Evolutionary conservation across 1,140 invertebrate species (phyloP), one percentile per base, ranked within the genome.

Genomic region (Drosophila bocki): DNA sequence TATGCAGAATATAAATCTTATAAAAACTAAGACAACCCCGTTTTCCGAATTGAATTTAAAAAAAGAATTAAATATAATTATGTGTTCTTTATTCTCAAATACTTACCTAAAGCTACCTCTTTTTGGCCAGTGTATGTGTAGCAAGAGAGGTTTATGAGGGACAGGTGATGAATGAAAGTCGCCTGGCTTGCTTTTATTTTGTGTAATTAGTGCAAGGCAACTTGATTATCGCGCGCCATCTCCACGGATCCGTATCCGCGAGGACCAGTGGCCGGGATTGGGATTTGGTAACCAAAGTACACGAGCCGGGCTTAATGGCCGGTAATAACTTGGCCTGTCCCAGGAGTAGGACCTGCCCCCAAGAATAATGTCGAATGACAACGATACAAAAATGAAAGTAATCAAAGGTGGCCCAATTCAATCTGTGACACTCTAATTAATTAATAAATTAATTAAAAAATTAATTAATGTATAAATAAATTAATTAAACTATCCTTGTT

Each of bases 121-220:
- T 51, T 54, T 8, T 5, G 19, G 3, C 2, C 33, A 54, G 53
- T 56, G 53, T 26, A 39, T 26, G n/a, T 32, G 26, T 4, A 32
- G 45, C 33, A 6, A 9, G 17, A 44, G 45, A 15, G 35, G 57
- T 29, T 59, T 39, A 70, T 37, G 45, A 44, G 29, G 33, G 3
- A 35, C 33, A 54, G 32, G 64, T 44, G 62, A 61, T 57, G 65
- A 82, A 84, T 85, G 80, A 67, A 69, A 84, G 75, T 84, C 67
- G 59, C 69, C 67, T 61, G 35, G 61, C 76, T 64, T 32, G 50
- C 51, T 83, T 77, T 65, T 80, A 75, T 88, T 88, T 88, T 87
- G 54, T 74, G 84, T 87, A 87, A 87, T 87, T 87, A 87, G 77
- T 80, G n/a, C 54, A 68, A 71, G 69, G 72, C 77, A 88, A 87